A percentile compares a stretch with the other conserved stretches of the same genome.
phyloP scores from a whole-genome alignment of 1,140 invertebrate genomes.

The Leptopilina boulardi region DNA sequence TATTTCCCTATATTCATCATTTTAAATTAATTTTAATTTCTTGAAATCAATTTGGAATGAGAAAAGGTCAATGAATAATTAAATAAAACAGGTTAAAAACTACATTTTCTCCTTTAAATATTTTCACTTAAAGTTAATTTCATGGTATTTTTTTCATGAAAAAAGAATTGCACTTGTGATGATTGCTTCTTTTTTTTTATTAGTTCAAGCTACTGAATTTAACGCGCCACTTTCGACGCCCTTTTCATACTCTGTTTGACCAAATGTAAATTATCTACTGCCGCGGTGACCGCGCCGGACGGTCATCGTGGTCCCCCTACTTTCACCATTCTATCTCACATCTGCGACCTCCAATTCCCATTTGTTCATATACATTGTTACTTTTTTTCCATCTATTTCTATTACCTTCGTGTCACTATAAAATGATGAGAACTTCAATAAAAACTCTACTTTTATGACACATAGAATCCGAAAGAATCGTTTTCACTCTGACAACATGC shows the following conservation, averaged over 20 bases:
- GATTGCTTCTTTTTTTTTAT: constrained; percentile 26
- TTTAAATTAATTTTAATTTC: no score
- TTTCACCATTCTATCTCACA: not conserved
- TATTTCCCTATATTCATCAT: no score
- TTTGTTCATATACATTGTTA: not conserved
- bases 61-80: not conserved
- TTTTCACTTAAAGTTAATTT: constrained; percentile 1
- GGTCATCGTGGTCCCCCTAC: not conserved
- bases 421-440: not conserved
- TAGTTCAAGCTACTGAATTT: not conserved
- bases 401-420: not conserved
- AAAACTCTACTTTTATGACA: not conserved
- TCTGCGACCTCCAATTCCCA: not conserved
- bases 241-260: constrained; percentile 2
- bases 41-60: no score
- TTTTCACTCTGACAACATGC: no score
- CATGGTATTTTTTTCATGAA: not conserved
- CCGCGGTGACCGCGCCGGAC: not conserved
- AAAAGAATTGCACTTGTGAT: constrained; percentile 14
- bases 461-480: not conserved
- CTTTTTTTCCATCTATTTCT: not conserved
- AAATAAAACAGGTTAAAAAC: no score
- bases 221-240: not conserved
- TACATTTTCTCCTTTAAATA: no score
- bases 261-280: constrained; percentile 23